Base-by-base conservation (phyloP, 2,888 invertebrate genomes). In the Drepana falcataria region DNA sequence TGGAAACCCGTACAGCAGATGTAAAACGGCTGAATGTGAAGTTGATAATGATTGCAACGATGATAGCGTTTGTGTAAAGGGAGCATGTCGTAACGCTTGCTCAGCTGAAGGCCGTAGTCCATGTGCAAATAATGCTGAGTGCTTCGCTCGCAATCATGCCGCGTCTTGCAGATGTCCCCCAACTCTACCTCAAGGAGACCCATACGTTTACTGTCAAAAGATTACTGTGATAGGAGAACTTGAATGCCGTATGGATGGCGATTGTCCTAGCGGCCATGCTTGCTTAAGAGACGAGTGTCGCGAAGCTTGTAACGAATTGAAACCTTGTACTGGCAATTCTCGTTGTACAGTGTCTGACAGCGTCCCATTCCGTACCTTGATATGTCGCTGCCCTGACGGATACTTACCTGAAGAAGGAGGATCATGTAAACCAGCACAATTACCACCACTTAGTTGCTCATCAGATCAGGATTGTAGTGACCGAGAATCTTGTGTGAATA, bases 351-450 rank as follows among this genome's bases (percentile, higher is more conserved):
- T 97, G 7, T 91, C 96, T 21, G 96, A 97, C 72, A 96, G 97
- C 57, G 92, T 95, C 48, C 97, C 97, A 35, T 95, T 97, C 53
- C 91, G 97, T 63, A 97, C 97, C 2, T 94, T 97, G 93, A 95
- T 96, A 51, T 97, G 97, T 77, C 95, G 96, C 56, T 97, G 97
- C 71, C 96, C 96, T 0, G 95, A 95, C 67, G 95, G 96, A 51
- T 96, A 94, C 92, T 94, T 96, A 59, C 96, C 96, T 0, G 95
- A 96, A 71, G 92, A 94, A 64, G 93, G 93, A 66, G 96, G 96
- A 56, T 93, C 95, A 74, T 97, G 97, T 74, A 94, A 93, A 73
- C 93, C 95, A 55, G 93, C 95, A 40, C 87, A 94, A 52, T 83
- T 95, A 58, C 93, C 94, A 77, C 93, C 94, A 59, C 94, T 94